A percentile compares a stretch with the other conserved stretches of the same genome.
Evolutionary conservation across 2,888 invertebrate genomes (phyloP).

Genomic region (Blera fallax): DNA sequence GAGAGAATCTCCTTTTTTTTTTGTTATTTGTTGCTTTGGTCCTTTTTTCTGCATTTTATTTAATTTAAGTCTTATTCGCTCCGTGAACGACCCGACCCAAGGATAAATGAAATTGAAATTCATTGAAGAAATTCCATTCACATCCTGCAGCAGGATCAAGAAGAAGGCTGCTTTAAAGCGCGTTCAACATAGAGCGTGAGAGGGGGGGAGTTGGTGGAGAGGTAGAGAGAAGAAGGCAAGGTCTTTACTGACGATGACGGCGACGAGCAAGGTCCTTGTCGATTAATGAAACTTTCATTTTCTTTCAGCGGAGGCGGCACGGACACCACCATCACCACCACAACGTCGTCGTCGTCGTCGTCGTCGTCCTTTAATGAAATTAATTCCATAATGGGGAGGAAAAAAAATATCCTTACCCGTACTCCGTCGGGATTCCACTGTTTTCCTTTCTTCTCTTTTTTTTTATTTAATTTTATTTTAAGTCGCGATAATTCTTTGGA

Average conservation of each 20-base stretch:
- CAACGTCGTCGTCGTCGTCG: background rate
- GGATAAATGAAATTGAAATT: constrained; percentile 73
- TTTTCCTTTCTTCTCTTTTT: background rate
- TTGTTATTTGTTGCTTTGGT: constrained; percentile 24
- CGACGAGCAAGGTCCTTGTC: constrained; percentile 37
- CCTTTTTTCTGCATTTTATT: constrained; percentile 33
- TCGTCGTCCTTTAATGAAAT: constrained; percentile 63
- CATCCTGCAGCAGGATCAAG: constrained; percentile 61
- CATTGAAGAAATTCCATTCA: constrained; percentile 71
- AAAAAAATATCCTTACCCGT: constrained; percentile 3
- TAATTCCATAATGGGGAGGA: constrained; percentile 59
- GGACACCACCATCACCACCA: background rate
- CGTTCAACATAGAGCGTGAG: too few species aligned
- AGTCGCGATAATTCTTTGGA: constrained; percentile 67
- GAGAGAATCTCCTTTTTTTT: background rate
- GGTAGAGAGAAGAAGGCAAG: constrained; percentile 3
- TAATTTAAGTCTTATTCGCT: constrained; percentile 64
- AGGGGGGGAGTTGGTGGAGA: too few species aligned
- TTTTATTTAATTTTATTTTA: constrained; percentile 65
- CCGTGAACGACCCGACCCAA: constrained; percentile 63
- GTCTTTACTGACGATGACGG: background rate
- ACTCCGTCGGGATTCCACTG: background rate
- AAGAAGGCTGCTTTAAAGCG: constrained; percentile 37
- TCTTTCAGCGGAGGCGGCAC: constrained; percentile 30
- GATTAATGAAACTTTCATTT: constrained; percentile 71